Base-by-base conservation (phyloP, 2,888 invertebrate genomes). In the Girardia tigrina region DNA sequence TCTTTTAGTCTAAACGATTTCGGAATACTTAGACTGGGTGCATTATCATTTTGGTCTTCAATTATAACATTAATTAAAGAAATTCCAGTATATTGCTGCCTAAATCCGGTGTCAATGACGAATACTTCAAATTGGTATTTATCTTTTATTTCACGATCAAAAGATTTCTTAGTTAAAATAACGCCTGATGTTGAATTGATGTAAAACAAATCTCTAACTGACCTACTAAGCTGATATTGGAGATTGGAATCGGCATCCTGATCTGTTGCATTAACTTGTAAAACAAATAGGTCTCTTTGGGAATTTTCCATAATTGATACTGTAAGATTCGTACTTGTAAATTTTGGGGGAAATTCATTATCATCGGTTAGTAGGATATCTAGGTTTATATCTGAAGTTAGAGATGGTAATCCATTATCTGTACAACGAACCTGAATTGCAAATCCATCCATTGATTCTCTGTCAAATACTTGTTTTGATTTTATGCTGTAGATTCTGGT, bases 1-100 rank as follows among this genome's bases (percentile, higher is more conserved):
- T 73, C 73, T 16, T 28, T 42, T 1, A 74, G 29, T n/a, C 16
- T 73, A 26, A 75, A 75, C 12, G 29, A 20, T 29, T 29, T 28
- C 26, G 36, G 28, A 28, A 75, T 29, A 26, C 26, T 29, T 26
- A 75, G 42, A 74, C 29, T 74, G 6, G 75, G 75, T 8, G 28
- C 75, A 74, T 75, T 75, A 26, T 75, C 75, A 28, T 75, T 75
- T 28, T 75, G 26, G 27, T 75, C 75, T 36, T 8, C n/a, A 76
- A 75, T 36, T 4, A 23, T 42, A 12, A 75, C 42, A 36, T 28
- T 73, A 20, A 75, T 73, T 2, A 28, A 26, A 42, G 42, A 75
- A n/a, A 27, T 42, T 8, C 36, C 42, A 26, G 71, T 75, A 28
- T 26, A 75, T 72, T 28, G 70, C 26, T 70, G 56, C 8, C 23